Conservation (phyloP, 1,140 invertebrate species). For the Brachionus rotundiformis region DNA sequence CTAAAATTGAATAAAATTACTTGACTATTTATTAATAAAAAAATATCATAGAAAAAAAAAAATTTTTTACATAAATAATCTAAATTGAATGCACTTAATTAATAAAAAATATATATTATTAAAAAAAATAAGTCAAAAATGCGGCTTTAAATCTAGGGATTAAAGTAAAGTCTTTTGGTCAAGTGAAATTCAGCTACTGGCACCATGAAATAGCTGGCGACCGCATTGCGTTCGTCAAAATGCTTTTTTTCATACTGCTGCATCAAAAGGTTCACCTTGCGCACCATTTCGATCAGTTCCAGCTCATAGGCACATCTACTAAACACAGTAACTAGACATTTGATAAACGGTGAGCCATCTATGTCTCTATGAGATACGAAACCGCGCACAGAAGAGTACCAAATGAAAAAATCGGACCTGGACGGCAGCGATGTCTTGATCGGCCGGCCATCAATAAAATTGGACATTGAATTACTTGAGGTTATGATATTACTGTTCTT, state of each 20-base stretch:
- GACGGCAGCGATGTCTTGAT: constrained; percentile 19
- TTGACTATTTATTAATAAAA: no score
- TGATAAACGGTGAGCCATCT: constrained; percentile 45
- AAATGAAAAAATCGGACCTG: constrained; percentile 47
- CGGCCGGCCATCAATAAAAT: constrained; percentile 32
- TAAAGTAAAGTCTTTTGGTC: constrained; percentile 40
- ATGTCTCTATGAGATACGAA: constrained; percentile 38
- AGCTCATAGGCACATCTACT: constrained; percentile 33
- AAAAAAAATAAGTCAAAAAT: neutral
- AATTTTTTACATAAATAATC: neutral
- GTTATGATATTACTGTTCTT: constrained; percentile 1
- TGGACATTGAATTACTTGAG: constrained; percentile 17
- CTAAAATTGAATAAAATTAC: no score
- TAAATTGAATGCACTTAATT: no score
- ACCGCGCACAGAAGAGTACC: constrained; percentile 46
- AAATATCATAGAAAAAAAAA: neutral
- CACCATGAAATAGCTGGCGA: constrained; percentile 50
- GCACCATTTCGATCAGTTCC: constrained; percentile 45
- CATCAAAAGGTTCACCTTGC: constrained; percentile 44
- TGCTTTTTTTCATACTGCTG: constrained; percentile 51
- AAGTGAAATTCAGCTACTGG: constrained; percentile 49
- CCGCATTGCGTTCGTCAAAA: constrained; percentile 45
- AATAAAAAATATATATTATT: neutral
- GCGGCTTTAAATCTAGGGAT: constrained; percentile 24
- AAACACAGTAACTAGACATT: constrained; percentile 49